Conservation (phyloP, 2,797 vertebrate genomes). For the Sebastiscus albofasciatus region DNA sequence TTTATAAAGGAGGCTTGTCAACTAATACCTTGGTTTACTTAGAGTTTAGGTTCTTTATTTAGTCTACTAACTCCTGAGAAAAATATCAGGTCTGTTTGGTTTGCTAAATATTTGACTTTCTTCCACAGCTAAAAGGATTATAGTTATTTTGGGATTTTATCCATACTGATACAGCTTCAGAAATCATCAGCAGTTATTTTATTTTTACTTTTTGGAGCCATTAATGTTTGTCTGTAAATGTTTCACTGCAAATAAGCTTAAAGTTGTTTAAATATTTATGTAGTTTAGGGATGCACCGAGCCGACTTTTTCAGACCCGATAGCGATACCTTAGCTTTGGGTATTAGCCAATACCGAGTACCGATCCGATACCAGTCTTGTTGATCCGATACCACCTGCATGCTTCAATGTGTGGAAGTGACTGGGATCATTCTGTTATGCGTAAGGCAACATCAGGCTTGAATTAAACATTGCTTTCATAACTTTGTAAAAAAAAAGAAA, state of each 20-base stretch:
- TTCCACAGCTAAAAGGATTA: neutral
- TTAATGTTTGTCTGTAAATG: neutral
- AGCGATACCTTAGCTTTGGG: no score
- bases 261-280: no score
- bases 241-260: neutral
- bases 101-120: neutral
- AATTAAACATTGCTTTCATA: no score
- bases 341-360: no score
- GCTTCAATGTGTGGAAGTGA: no score
- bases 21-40: neutral
- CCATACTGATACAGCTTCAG: neutral
- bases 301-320: no score
- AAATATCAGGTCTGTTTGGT: neutral
- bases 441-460: no score
- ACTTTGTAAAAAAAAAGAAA: no score
- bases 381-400: no score
- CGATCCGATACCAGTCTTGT: no score
- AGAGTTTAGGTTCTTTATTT: neutral
- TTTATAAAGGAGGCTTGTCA: neutral
- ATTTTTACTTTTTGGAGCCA: neutral
- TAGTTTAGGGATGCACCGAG: no score
- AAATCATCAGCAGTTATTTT: neutral
- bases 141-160: neutral
- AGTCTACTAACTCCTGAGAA: neutral
- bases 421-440: no score